These are phyloP conservation scores for Siniperca scherzeri DNA, from an alignment of 2,797 vertebrate species.

Conservation along the genomic window DNA sequence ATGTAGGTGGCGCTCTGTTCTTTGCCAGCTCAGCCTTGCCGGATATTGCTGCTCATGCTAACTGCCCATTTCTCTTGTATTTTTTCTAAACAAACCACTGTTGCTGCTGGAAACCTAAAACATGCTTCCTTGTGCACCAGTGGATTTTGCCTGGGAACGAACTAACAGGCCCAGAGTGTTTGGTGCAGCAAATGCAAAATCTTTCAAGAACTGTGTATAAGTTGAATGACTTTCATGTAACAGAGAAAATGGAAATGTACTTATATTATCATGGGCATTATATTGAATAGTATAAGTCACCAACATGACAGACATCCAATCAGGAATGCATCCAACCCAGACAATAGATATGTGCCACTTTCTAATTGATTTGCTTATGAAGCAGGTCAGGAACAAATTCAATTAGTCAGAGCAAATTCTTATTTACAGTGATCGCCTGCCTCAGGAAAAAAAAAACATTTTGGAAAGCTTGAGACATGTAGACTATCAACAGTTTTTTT, in stretches of 20 bases:
- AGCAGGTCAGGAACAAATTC: slow-evolving; percentile 49
- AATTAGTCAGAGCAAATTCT: slow-evolving; percentile 60
- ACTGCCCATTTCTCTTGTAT: slow-evolving; percentile 27
- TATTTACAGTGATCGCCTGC: slow-evolving; percentile 58
- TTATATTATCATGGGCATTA: neutral
- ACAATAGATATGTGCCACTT: slow-evolving; percentile 39
- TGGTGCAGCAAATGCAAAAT: neutral
- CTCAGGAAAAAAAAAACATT: slow-evolving; percentile 26
- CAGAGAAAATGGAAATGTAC: neutral
- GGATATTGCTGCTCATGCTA: slow-evolving; percentile 28
- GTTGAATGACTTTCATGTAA: neutral
- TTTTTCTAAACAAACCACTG: slow-evolving; percentile 45
- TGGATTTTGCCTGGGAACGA: slow-evolving; percentile 26
- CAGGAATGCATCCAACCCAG: slow-evolving; percentile 17
- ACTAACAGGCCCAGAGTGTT: neutral
- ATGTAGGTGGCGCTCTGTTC: slow-evolving; percentile 29
- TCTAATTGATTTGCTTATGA: slow-evolving; percentile 59
- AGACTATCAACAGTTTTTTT: slow-evolving; percentile 34
- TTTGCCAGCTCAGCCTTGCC: neutral
- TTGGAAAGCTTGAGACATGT: slow-evolving; percentile 42
- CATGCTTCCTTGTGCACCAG: slow-evolving; percentile 32
- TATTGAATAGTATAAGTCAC: neutral
- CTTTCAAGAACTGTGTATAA: neutral
- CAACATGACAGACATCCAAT: slow-evolving; percentile 7
- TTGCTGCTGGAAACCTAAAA: slow-evolving; percentile 48